Evolutionary conservation across 2,113 vertebrate genomes (phyloP).

Genomic region (Pipra filicauda): DNA sequence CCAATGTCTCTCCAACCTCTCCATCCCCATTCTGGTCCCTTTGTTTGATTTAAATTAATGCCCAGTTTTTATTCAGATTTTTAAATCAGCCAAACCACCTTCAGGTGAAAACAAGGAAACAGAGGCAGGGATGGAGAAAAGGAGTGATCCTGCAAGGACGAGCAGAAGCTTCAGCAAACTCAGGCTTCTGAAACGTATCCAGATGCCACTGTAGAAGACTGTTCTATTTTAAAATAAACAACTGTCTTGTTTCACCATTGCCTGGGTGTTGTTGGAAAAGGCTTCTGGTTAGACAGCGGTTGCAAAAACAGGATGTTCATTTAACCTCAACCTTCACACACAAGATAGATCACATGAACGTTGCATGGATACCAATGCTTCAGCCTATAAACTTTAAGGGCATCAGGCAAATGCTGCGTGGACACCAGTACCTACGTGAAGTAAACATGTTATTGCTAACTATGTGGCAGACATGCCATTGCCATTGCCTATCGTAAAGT

Average conservation of each 20-base stretch:
- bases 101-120: background rate
- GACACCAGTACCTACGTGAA: background rate
- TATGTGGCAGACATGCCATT: background rate
- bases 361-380: background rate
- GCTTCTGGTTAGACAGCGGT: background rate
- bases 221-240: background rate
- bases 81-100: background rate
- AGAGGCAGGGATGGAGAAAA: background rate
- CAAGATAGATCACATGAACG: background rate
- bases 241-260: background rate
- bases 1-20: background rate
- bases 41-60: background rate
- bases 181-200: background rate
- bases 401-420: background rate
- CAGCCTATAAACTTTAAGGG: background rate
- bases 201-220: background rate
- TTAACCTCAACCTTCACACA: background rate
- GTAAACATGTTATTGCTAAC: background rate
- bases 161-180: background rate
- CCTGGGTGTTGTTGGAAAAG: background rate
- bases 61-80: background rate
- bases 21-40: background rate
- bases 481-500: background rate
- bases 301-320: background rate
- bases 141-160: background rate